Evolutionary conservation across 2,113 vertebrate genomes (phyloP), one percentile per base, ranked within the genome.

Genomic region (Chaenogobius annularis): DNA sequence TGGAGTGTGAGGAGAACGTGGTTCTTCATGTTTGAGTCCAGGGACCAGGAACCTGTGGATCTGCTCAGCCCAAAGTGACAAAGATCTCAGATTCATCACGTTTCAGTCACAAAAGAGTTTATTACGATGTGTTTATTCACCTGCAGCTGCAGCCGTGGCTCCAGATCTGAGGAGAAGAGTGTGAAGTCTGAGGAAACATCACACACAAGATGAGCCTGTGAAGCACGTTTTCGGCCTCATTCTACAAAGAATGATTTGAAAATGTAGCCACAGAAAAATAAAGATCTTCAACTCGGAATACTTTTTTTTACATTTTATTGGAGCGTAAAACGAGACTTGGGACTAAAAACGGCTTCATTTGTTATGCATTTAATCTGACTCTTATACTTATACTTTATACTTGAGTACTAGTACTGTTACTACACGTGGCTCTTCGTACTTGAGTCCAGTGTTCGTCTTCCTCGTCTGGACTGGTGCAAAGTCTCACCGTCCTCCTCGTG

Each of bases 111-210:
- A 5, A 58, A 48, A 15, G 15, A 15, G 15, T 0, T 15, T 15
- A 54, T 20, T 5, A 54, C n/a, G n/a, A 7, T 54, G 50, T 13
- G 3, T 66, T 20, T 66, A 44, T n/a, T 22, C 54, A 73, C 81
- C 92, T 97, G 95, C 90, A 22, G 84, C 76, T 92, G 81, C 55
- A 90, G 91, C 14, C 90, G 68, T 59, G 85, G 79, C 26, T 87
- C 66, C 37, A 81, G 70, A 72, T 93, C 89, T 79, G 66, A 62
- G 74, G 71, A 73, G 71, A 85, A 56, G 15, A 89, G 69, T 6
- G 8, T 23, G 12, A 78, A 19, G 50, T 73, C 75, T 73, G 26
- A n/a, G 9, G 54, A 13, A 7, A 40, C 47, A 6, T 40, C 37
- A 5, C 37, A 63, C 55, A 58, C 20, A 26, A 58, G 26, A 14